These are phyloP conservation scores for Drosophila ambigua DNA, from an alignment of 1,140 invertebrate species.

Conservation along the genomic window DNA sequence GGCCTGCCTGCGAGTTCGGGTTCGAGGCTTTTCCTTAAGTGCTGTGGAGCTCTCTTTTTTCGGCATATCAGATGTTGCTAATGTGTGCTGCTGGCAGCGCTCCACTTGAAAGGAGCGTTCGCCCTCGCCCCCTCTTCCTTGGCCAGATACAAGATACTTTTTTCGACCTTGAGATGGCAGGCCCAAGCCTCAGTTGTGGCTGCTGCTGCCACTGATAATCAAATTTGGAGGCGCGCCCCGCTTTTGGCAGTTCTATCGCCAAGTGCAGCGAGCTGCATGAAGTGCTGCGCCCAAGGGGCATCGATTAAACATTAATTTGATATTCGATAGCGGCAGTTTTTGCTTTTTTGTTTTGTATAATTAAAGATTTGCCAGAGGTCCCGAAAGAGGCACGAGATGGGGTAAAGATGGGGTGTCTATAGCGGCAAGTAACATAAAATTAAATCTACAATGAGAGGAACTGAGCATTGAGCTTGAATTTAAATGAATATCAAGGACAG, in stretches of 20 bases:
- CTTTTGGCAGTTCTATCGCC: slow-evolving; percentile 1
- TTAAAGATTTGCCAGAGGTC: too few relatives aligned
- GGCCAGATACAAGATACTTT: slow-evolving; percentile 28
- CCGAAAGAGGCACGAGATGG: too few relatives aligned
- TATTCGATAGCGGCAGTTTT: background rate
- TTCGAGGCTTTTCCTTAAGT: slow-evolving; percentile 29
- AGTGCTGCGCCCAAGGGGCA: slow-evolving; percentile 18
- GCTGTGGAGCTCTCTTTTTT: slow-evolving; percentile 24
- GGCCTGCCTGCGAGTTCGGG: slow-evolving; percentile 1
- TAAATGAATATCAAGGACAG: too few relatives aligned
- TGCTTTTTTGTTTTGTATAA: background rate
- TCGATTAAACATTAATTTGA: slow-evolving; percentile 24
- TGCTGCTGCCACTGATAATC: slow-evolving; percentile 28
- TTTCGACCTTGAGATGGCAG: slow-evolving; percentile 51
- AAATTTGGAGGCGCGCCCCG: slow-evolving; percentile 20
- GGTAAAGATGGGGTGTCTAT: too few relatives aligned
- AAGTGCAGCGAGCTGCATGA: slow-evolving; percentile 4
- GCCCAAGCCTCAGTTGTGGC: slow-evolving; percentile 4
- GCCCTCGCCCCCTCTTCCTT: background rate
- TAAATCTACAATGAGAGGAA: too few relatives aligned
- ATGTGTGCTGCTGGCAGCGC: slow-evolving; percentile 36
- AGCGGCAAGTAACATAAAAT: too few relatives aligned
- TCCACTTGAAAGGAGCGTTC: slow-evolving; percentile 48
- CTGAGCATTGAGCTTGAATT: too few relatives aligned
- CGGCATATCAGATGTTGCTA: slow-evolving; percentile 59